Conservation (phyloP, 2,113 vertebrate genomes). For the Typhlomys cinereus region DNA sequence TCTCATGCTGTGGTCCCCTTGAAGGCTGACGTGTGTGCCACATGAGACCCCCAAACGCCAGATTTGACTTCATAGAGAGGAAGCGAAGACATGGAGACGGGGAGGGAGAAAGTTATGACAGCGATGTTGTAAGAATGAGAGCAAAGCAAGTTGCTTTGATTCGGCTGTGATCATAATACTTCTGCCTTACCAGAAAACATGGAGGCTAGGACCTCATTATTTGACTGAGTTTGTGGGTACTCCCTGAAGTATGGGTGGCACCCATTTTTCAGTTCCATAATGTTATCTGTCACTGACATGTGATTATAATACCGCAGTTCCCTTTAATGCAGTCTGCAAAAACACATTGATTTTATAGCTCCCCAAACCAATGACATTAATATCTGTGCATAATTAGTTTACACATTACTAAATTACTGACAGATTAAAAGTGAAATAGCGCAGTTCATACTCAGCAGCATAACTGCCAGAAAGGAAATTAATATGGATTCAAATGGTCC, state of each 20-base stretch:
- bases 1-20: background rate
- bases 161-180: background rate
- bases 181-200: background rate
- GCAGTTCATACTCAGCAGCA: constrained; percentile 96
- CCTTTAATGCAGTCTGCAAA: constrained; percentile 93
- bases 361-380: constrained; percentile 98
- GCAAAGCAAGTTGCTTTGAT: background rate
- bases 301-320: constrained; percentile 92
- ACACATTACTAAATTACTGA: constrained; percentile 99
- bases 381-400: constrained; percentile 99
- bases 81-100: background rate
- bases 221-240: constrained; percentile 69
- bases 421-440: constrained; percentile 99
- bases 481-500: constrained; percentile 99
- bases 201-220: background rate
- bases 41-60: background rate
- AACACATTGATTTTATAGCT: constrained; percentile 99
- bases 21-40: background rate
- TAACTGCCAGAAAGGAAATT: constrained; percentile 99
- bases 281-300: constrained; percentile 91
- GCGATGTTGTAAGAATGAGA: background rate
- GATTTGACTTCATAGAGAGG: background rate
- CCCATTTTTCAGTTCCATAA: constrained; percentile 91
- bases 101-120: no score
- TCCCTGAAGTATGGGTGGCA: constrained; percentile 86